These are phyloP conservation scores for Garra rufa DNA, from an alignment of 2,113 vertebrate genomes.

Conservation along the genomic window DNA sequence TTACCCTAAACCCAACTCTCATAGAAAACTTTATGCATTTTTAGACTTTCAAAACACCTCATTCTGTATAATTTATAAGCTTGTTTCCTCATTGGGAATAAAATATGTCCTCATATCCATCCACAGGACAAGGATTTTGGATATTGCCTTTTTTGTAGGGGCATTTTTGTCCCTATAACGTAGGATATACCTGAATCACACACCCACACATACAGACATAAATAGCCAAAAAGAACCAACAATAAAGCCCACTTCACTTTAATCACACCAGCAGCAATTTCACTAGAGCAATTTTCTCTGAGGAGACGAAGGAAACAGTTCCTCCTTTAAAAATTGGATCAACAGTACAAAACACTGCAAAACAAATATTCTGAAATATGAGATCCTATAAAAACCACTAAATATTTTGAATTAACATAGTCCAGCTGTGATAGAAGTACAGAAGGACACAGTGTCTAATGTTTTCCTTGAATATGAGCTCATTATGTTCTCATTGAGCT, in stretches of 20 bases:
- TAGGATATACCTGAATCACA: too few relatives aligned
- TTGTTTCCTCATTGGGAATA: too few relatives aligned
- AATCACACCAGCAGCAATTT: not conserved
- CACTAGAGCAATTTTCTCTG: not conserved
- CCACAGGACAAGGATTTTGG: too few relatives aligned
- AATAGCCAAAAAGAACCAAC: not conserved
- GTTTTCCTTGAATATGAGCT: not conserved
- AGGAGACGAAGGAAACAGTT: not conserved
- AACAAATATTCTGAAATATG: not conserved
- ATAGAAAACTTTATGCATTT: not conserved
- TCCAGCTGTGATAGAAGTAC: not conserved
- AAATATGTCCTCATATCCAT: too few relatives aligned
- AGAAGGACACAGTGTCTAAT: not conserved
- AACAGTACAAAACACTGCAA: not conserved
- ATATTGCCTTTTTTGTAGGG: too few relatives aligned
- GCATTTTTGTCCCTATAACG: too few relatives aligned
- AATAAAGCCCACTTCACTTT: not conserved
- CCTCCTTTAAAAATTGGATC: not conserved
- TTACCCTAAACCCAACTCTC: not conserved
- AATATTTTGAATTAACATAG: not conserved
- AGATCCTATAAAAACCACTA: not conserved
- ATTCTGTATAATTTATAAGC: too few relatives aligned
- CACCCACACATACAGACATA: not conserved
- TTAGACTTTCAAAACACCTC: too few relatives aligned
- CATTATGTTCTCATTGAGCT: conserved; percentile 2